Evolutionary conservation across 2,888 invertebrate genomes (phyloP).

Genomic region (Theodoxus fluviatilis): DNA sequence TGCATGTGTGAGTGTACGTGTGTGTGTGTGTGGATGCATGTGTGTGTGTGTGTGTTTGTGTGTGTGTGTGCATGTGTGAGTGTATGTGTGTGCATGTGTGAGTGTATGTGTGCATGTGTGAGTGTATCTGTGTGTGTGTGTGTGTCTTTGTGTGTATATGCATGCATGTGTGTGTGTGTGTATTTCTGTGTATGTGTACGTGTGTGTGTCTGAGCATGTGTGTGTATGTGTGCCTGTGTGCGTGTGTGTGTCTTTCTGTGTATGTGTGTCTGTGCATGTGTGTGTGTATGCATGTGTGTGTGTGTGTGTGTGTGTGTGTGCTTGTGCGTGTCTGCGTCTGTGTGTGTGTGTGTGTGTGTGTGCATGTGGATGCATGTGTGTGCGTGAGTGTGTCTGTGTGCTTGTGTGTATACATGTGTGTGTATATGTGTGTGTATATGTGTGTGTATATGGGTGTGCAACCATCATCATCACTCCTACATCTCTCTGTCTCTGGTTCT

Average conservation of each 20-base stretch:
- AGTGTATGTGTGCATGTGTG: not conserved
- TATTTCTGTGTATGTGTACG: not conserved
- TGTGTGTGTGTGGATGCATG: slow-evolving; percentile 8
- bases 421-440: too few species aligned
- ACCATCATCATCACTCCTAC: too few species aligned
- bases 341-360: slow-evolving; percentile 16
- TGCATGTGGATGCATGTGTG: not conserved
- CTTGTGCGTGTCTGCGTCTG: slow-evolving; percentile 1
- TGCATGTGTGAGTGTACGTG: not conserved
- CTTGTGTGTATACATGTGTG: too few species aligned
- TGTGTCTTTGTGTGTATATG: not conserved
- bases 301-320: not conserved
- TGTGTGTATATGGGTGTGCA: too few species aligned
- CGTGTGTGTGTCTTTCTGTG: slow-evolving; percentile 10
- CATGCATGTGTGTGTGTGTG: slow-evolving; percentile 6
- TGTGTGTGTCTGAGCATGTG: slow-evolving; percentile 2
- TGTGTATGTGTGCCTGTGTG: too few species aligned
- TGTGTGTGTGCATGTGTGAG: slow-evolving; percentile 4
- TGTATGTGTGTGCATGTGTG: not conserved
- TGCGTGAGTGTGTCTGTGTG: not conserved
- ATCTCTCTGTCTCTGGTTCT: too few species aligned
- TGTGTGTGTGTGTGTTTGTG: slow-evolving; percentile 4
- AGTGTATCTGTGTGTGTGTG: slow-evolving; percentile 13
- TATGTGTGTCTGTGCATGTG: slow-evolving; percentile 14
- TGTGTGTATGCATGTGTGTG: not conserved